phyloP scores from a whole-genome alignment of 1,140 invertebrate species.

The Anadara kagoshimensis region DNA sequence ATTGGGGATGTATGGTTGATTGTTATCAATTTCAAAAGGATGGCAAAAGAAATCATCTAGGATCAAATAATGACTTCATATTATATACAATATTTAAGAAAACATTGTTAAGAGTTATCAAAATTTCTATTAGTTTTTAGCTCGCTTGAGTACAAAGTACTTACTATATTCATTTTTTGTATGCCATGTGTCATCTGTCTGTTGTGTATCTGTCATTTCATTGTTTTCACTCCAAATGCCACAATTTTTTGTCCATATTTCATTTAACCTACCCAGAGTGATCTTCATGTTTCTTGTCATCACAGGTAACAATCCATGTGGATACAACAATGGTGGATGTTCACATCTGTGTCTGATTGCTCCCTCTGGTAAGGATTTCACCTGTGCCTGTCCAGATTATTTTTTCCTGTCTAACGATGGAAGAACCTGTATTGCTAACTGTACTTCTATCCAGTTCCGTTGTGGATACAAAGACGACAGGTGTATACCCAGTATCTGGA shows the following conservation, averaged over 20 bases:
- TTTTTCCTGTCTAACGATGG: constrained; percentile 87
- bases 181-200: too few relatives aligned
- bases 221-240: background rate
- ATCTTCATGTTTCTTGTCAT: constrained; percentile 1
- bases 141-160: too few relatives aligned
- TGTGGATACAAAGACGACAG: constrained; percentile 87
- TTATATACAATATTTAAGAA: too few relatives aligned
- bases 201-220: too few relatives aligned
- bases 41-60: too few relatives aligned
- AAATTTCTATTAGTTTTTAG: too few relatives aligned
- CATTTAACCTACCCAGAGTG: background rate
- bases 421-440: constrained; percentile 97
- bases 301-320: constrained; percentile 89
- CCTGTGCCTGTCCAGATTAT: constrained; percentile 95
- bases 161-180: too few relatives aligned
- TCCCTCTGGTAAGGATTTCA: constrained; percentile 80
- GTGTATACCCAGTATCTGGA: constrained; percentile 98
- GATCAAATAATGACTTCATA: too few relatives aligned
- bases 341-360: constrained; percentile 96
- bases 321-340: constrained; percentile 94
- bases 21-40: too few relatives aligned
- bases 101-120: too few relatives aligned
- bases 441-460: constrained; percentile 92
- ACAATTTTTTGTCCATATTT: background rate
- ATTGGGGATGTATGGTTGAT: too few relatives aligned